Percentiles rank a stretch among this genome's conserved stretches.
These are phyloP conservation scores for Chironomus tepperi DNA, from an alignment of 1,140 invertebrate genomes.

Conservation along the genomic window DNA sequence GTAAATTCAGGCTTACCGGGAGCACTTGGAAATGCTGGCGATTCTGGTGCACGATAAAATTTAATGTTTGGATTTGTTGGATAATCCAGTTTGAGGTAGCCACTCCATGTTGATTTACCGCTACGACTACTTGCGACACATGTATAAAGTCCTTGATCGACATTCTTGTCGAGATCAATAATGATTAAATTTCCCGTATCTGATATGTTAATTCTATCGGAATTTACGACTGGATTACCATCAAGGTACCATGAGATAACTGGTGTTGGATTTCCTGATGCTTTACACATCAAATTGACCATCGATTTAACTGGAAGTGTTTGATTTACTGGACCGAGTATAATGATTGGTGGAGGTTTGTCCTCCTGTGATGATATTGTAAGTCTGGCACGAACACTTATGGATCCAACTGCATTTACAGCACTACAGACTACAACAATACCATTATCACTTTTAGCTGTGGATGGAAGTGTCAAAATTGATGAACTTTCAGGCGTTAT, in stretches of 20 bases:
- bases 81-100: conserved; percentile 63
- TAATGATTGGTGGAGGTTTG: conserved; percentile 78
- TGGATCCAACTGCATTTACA: conserved; percentile 69
- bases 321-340: conserved; percentile 81
- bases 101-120: conserved; percentile 78
- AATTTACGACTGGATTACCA: conserved; percentile 54
- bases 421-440: conserved; percentile 69
- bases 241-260: conserved; percentile 78
- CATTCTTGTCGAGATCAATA: conserved; percentile 60
- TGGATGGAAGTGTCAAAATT: conserved; percentile 50
- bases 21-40: conserved; percentile 63
- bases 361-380: conserved; percentile 68
- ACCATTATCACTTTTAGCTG: conserved; percentile 53
- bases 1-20: conserved; percentile 64
- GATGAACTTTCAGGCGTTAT: conserved; percentile 50
- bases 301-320: conserved; percentile 68
- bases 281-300: conserved; percentile 67
- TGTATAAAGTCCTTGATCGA: conserved; percentile 67
- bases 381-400: conserved; percentile 63
- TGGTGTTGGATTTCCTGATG: conserved; percentile 63
- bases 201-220: conserved; percentile 56
- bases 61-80: conserved; percentile 76
- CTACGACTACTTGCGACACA: conserved; percentile 74
- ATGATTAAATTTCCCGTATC: conserved; percentile 64
- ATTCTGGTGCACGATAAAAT: conserved; percentile 68